Conservation (phyloP, 2,797 vertebrate species). For the Pelobates cultripes region DNA sequence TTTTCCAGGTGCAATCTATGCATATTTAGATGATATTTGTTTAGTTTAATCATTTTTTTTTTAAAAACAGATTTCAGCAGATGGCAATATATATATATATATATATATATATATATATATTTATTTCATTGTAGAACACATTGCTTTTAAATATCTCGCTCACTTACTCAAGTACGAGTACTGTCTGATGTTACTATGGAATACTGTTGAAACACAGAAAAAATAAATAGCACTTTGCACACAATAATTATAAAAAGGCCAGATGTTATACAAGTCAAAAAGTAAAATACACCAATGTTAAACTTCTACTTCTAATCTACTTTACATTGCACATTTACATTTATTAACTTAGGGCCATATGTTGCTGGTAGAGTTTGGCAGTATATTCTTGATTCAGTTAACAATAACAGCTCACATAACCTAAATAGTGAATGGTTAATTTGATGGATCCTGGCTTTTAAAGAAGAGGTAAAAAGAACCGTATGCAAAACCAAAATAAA, state of each 20-base stretch:
- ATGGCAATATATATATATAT: too few relatives aligned
- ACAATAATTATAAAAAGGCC: neutral
- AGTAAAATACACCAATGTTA: conserved; percentile 2
- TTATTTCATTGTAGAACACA: neutral
- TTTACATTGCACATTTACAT: conserved; percentile 9
- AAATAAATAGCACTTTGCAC: neutral
- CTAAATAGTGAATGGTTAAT: neutral
- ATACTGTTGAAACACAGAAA: neutral
- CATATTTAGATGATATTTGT: neutral
- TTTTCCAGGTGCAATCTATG: neutral
- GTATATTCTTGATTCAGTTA: conserved; percentile 4
- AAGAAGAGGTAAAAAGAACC: neutral
- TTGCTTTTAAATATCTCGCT: neutral
- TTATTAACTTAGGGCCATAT: conserved; percentile 30
- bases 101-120: too few relatives aligned
- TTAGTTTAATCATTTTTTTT: neutral
- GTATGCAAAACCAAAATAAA: too few relatives aligned
- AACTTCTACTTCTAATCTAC: conserved; percentile 8
- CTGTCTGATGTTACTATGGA: neutral
- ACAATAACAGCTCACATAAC: conserved; percentile 18
- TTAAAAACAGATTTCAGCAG: neutral
- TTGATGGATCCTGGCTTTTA: neutral
- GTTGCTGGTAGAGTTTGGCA: conserved; percentile 3
- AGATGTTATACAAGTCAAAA: conserved; percentile 4
- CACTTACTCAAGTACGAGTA: neutral